Base-by-base conservation (phyloP, 1,140 invertebrate genomes). In the Drosophila tsacasi region DNA sequence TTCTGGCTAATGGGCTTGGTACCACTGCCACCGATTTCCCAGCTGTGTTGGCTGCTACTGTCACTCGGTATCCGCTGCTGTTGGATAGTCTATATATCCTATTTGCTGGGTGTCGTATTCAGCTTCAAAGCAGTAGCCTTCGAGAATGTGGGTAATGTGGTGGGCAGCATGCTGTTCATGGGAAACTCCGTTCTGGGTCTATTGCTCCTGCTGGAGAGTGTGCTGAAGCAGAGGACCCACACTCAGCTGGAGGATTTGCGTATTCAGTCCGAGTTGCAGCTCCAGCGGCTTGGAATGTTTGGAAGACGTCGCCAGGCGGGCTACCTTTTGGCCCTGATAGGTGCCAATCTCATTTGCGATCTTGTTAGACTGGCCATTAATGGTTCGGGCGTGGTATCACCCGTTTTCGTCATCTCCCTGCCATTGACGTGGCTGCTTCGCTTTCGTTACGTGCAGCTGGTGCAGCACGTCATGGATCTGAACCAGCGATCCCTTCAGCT, bases 221-320 rank as follows among this genome's bases (percentile, higher is more conserved):
- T 78, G 9, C 3, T 75, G 1, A 78, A 90, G 25, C 63, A 80
- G 9, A 49, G 15, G 6, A 39, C 58, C 1, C 55, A 71, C 21
- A 37, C 10, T 3, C 72, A 64, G 13, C 23, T 89, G 42, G 49
- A 65, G 46, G 27, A 74, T 10, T 59, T 89, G 44, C 67, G 67
- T 1, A 27, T 89, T 19, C 84, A 78, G 17, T 57, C 74, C 13
- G 58, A 81, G 21, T 21, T 89, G n/a, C 68, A 84, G 37, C 63
- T 89, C 9, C 85, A 84, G n/a, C 63, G 84, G 1, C 42, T 89
- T 8, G 77, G 85, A 5, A 89, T 83, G 76, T 64, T 69, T 0
- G 64, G 76, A 0, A 25, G 49, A 13, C 55, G 76, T 5, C 65
- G 59, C 1, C 66, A 64, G 1, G 59, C 74, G 0, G 8, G 5